A percentile compares a stretch with the other conserved stretches of the same genome.
Evolutionary conservation across 2,888 invertebrate genomes (phyloP).

Genomic region (Leucoma salicis): DNA sequence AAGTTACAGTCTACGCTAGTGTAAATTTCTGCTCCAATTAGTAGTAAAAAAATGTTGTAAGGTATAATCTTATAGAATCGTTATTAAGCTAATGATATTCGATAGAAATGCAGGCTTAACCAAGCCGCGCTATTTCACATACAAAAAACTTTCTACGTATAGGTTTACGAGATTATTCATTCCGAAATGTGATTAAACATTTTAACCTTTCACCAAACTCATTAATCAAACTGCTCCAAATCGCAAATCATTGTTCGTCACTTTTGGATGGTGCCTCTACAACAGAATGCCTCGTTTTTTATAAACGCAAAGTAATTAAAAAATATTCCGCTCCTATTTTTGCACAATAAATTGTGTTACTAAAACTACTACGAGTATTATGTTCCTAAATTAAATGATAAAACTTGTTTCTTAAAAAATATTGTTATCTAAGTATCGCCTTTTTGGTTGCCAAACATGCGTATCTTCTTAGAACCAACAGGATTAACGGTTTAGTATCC

Average conservation of each 20-base stretch:
- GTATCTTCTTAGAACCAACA: too few relatives aligned
- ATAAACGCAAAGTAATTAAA: neutral
- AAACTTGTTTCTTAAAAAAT: too few relatives aligned
- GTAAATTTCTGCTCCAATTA: too few relatives aligned
- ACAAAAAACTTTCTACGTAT: neutral
- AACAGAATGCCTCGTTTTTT: conserved; percentile 9
- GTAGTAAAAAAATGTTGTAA: neutral
- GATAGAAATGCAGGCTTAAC: neutral
- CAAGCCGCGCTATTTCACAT: neutral
- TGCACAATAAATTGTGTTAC: too few relatives aligned
- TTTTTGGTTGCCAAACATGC: too few relatives aligned
- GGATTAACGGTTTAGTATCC: too few relatives aligned
- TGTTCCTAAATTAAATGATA: too few relatives aligned
- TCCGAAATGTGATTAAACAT: conserved; percentile 22
- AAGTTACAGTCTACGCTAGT: too few relatives aligned
- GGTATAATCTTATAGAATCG: conserved; percentile 9
- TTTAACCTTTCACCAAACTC: conserved; percentile 14
- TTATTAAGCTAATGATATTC: conserved; percentile 3
- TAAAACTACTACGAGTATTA: too few relatives aligned
- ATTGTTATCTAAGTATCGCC: too few relatives aligned
- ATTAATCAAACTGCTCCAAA: conserved; percentile 39
- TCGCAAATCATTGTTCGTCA: conserved; percentile 41
- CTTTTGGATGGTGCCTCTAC: conserved; percentile 22
- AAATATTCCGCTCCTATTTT: neutral
- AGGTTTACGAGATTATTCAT: neutral